A percentile compares a stretch with the other conserved stretches of the same genome.
Conservation (phyloP, 2,888 invertebrate genomes). For the Drosophila melanocephala region DNA sequence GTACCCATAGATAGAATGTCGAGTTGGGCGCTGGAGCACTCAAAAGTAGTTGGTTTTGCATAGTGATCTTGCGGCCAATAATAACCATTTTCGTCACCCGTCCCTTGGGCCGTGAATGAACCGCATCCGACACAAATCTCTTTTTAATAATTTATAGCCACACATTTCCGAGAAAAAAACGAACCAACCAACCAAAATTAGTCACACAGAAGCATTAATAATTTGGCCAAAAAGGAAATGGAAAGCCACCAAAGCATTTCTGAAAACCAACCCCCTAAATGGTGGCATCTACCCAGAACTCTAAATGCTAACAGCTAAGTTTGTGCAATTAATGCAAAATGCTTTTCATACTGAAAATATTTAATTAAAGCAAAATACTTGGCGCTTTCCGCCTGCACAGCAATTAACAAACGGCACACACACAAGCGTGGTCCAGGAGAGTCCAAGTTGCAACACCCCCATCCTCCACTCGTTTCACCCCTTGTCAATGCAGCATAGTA, state of each 20-base stretch:
- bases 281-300: conserved; percentile 18
- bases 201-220: conserved; percentile 61
- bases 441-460: conserved; percentile 15
- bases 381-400: conserved; percentile 51
- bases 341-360: conserved; percentile 50
- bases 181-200: conserved; percentile 42
- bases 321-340: conserved; percentile 49
- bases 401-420: conserved; percentile 59
- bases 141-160: conserved; percentile 45
- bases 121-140: background rate
- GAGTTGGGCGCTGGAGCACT: too few relatives aligned
- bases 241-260: conserved; percentile 10
- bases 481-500: conserved; percentile 26
- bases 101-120: too few relatives aligned
- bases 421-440: conserved; percentile 45
- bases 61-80: too few relatives aligned
- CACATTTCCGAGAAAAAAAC: conserved; percentile 27
- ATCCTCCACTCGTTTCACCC: background rate
- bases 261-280: conserved; percentile 19
- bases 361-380: conserved; percentile 71
- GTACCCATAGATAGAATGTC: too few relatives aligned
- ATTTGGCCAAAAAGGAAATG: conserved; percentile 39
- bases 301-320: conserved; percentile 11
- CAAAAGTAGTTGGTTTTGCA: too few relatives aligned
- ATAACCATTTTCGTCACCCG: too few relatives aligned